These are phyloP conservation scores for Marronus borbonicus DNA, from an alignment of 2,888 invertebrate species.

Conservation along the genomic window DNA sequence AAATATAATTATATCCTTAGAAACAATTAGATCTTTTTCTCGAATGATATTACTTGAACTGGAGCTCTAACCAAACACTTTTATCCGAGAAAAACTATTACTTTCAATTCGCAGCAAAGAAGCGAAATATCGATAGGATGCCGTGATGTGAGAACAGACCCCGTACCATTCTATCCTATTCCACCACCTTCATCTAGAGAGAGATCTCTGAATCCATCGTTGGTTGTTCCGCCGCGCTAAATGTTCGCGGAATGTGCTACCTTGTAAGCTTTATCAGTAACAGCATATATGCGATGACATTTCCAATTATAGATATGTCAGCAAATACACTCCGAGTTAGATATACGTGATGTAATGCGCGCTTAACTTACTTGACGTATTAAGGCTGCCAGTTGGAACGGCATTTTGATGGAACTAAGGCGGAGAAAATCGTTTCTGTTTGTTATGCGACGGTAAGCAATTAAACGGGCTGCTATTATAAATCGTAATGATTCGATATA, in stretches of 20 bases:
- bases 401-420: background rate
- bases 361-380: constrained; percentile 24
- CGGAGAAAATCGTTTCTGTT: background rate
- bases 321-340: constrained; percentile 25
- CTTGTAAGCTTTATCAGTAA: constrained; percentile 27
- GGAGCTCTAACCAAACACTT: too few relatives aligned
- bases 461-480: too few relatives aligned
- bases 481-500: too few relatives aligned
- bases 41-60: too few relatives aligned
- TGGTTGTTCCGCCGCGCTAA: constrained; percentile 9
- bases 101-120: background rate
- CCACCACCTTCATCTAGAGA: background rate
- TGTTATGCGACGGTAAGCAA: too few relatives aligned
- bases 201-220: background rate
- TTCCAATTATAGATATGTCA: constrained; percentile 44
- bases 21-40: too few relatives aligned
- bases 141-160: background rate
- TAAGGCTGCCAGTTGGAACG: constrained; percentile 3
- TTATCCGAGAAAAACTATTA: background rate
- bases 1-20: too few relatives aligned
- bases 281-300: constrained; percentile 26
- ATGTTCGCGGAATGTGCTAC: constrained; percentile 4
- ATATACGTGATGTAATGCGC: constrained; percentile 10
- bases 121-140: background rate
- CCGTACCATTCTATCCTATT: background rate